Evolutionary conservation across 2,797 vertebrate genomes (phyloP).

Genomic region (Lutjanus campechanus): DNA sequence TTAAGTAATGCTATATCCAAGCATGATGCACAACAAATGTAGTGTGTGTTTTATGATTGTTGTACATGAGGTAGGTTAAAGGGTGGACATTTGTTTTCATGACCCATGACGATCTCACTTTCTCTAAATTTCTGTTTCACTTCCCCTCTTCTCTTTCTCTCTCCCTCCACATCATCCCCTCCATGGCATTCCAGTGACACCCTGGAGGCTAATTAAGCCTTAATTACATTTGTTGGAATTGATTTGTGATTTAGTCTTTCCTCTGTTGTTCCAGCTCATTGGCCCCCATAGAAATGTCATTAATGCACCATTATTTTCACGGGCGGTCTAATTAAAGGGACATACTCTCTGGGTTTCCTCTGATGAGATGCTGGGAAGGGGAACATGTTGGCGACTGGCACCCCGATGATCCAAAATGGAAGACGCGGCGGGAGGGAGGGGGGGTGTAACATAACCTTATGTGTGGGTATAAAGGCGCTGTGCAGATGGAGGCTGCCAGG

Average conservation of each 20-base stretch:
- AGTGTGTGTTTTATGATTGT: slow-evolving; percentile 30
- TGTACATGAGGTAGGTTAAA: slow-evolving; percentile 39
- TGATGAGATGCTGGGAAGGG: slow-evolving; percentile 78
- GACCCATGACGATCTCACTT: slow-evolving; percentile 61
- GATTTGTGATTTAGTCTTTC: slow-evolving; percentile 90
- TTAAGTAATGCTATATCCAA: slow-evolving; percentile 23
- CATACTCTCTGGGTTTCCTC: slow-evolving; percentile 82
- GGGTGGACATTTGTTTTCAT: slow-evolving; percentile 29
- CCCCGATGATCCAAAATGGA: slow-evolving; percentile 77
- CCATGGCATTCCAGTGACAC: slow-evolving; percentile 74
- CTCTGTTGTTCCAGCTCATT: slow-evolving; percentile 89
- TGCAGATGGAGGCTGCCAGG: slow-evolving; percentile 48
- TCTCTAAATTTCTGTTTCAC: slow-evolving; percentile 68
- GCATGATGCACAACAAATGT: slow-evolving; percentile 28
- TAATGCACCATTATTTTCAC: slow-evolving; percentile 89
- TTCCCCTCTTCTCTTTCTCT: slow-evolving; percentile 57
- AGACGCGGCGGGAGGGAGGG: slow-evolving; percentile 46
- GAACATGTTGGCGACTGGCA: slow-evolving; percentile 72
- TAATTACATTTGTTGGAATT: slow-evolving; percentile 92
- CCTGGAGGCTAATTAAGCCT: slow-evolving; percentile 89
- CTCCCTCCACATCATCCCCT: slow-evolving; percentile 68
- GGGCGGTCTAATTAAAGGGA: slow-evolving; percentile 87
- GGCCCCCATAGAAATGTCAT: slow-evolving; percentile 88
- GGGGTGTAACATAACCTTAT: slow-evolving; percentile 54
- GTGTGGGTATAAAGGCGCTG: slow-evolving; percentile 35